A percentile compares a stretch with the other conserved stretches of the same genome.
Evolutionary conservation across 2,113 vertebrate genomes (phyloP).

Genomic region (Oxyruncus cristatus): DNA sequence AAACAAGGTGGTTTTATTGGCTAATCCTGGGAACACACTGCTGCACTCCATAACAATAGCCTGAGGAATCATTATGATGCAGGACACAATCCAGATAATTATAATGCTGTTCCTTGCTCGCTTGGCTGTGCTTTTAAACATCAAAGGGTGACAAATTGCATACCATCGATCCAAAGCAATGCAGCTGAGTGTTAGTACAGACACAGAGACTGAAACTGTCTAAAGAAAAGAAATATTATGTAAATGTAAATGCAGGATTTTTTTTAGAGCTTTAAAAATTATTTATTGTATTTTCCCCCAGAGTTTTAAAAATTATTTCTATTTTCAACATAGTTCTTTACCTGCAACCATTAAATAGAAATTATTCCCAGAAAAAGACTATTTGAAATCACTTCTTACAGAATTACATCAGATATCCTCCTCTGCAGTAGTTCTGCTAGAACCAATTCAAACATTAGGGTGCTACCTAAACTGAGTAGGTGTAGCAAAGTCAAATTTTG

Average conservation of each 20-base stretch:
- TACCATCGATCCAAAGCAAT: conserved; percentile 98
- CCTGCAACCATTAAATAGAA: not conserved
- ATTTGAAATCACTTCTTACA: not conserved
- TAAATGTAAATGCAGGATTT: not conserved
- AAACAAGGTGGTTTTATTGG: conserved; percentile 95
- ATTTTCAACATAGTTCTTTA: not conserved
- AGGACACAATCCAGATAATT: conserved; percentile 94
- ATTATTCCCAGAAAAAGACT: not conserved
- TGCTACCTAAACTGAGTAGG: not conserved
- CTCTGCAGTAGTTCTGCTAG: not conserved
- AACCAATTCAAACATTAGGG: not conserved
- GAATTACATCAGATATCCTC: not conserved
- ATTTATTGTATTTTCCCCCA: not conserved
- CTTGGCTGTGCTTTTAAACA: conserved; percentile 97
- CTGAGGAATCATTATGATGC: conserved; percentile 95
- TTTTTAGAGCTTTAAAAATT: not conserved
- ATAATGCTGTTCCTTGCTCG: conserved; percentile 90
- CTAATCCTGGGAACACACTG: conserved; percentile 87
- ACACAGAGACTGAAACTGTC: conserved; percentile 96
- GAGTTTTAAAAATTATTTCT: not conserved
- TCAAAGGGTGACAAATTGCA: conserved; percentile 95
- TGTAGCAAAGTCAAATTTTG: not conserved
- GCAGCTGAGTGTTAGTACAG: conserved; percentile 94
- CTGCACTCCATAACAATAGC: conserved; percentile 95
- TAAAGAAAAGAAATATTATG: conserved; percentile 50